Percentiles rank a stretch among this genome's conserved stretches.
phyloP scores from a whole-genome alignment of 2,797 vertebrate genomes.

The Atherinosoma microstoma region DNA sequence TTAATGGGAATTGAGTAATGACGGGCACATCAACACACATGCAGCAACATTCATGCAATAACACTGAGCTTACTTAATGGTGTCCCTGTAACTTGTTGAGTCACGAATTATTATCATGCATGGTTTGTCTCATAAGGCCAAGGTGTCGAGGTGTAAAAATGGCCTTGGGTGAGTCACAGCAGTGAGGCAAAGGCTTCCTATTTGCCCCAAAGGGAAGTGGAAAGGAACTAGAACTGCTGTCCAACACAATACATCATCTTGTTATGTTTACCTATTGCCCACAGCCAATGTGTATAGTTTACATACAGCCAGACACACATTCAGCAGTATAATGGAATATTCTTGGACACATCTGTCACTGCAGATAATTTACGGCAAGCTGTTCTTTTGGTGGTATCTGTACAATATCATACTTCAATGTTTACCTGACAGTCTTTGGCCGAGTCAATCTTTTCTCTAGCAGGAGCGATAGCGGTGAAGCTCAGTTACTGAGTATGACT shows the following conservation, averaged over 20 bases:
- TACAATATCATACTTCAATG: constrained; percentile 43
- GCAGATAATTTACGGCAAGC: constrained; percentile 34
- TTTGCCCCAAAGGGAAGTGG: constrained; percentile 50
- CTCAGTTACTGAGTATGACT: constrained; percentile 46
- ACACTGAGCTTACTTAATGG: constrained; percentile 48
- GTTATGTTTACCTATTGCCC: constrained; percentile 65
- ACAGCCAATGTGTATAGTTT: constrained; percentile 29
- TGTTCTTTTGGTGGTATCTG: constrained; percentile 44
- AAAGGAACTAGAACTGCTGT: constrained; percentile 61
- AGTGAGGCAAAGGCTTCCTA: constrained; percentile 53
- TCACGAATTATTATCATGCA: constrained; percentile 76
- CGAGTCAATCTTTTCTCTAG: constrained; percentile 42
- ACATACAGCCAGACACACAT: constrained; percentile 41
- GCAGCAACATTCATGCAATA: constrained; percentile 35
- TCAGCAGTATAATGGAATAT: constrained; percentile 48
- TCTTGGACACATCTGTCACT: constrained; percentile 54
- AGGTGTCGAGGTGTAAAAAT: constrained; percentile 77
- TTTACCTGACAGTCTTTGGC: constrained; percentile 59
- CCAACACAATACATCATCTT: constrained; percentile 69
- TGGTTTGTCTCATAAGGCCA: constrained; percentile 72
- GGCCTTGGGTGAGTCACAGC: constrained; percentile 72
- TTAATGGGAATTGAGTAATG: constrained; percentile 72
- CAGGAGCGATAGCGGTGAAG: constrained; percentile 46
- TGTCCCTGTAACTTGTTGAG: constrained; percentile 66
- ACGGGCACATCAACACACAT: constrained; percentile 43